Evolutionary conservation across 2,113 vertebrate genomes (phyloP), one percentile per base, ranked within the genome.

Genomic region (Nothocercus nigrocapillus): DNA sequence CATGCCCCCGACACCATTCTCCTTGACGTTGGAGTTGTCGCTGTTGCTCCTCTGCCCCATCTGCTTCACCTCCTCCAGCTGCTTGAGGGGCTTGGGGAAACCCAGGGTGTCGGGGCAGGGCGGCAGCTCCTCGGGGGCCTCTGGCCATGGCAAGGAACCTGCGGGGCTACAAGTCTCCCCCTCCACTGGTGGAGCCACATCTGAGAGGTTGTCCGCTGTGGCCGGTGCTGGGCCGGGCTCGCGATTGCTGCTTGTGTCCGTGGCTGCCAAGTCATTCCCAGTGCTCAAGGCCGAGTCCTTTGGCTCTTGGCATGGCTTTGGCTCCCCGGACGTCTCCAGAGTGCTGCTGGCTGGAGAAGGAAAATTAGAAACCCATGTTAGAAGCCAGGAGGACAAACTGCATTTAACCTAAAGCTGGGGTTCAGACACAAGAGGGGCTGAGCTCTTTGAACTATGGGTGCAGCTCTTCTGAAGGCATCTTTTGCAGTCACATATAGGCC

Each of bases 41-140:
- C 84, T 92, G 68, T 61, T 91, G 7, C 18, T 16, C 44, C 67
- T 80, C 85, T 88, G 95, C 13, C 64, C 95, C 0, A 0, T 38
- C 85, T 94, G 93, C 75, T 75, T 85, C 64, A 36, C 73, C 66
- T 96, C 94, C 49, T 95, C 86, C 25, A 22, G 5, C 40, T 45
- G 59, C 59, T 58, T 84, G 16, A 87, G 70, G 4, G 94, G 61
- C 28, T 78, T 89, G 44, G 76, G 85, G 32, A 97, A 88, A 34
- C 96, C 94, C 92, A 95, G 47, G 10, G 90, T 97, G 76, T 44
- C 94, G 69, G 93, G 96, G 13, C 73, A 77, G 14, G 81, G n/a
- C 0, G 96, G 94, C n/a, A 9, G 24, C 2, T 96, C 94, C 62
- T 95, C 42, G 0, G 92, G 79, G 11, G 67, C 81, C 40, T 66